Evolutionary conservation across 2,888 invertebrate species (phyloP).

Genomic region (Metalampra italica): DNA sequence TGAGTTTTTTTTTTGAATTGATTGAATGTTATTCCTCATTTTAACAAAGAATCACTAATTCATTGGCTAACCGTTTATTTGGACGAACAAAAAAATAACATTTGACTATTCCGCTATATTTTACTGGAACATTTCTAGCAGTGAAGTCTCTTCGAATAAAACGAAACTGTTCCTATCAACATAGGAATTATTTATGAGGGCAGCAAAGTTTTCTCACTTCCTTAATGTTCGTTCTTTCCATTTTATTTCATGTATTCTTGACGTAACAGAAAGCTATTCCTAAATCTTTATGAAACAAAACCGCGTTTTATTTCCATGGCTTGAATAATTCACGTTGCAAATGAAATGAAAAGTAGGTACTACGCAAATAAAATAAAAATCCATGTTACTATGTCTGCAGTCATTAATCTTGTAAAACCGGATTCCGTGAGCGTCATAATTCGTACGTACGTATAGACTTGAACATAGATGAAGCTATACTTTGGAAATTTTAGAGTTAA

Average conservation of each 20-base stretch:
- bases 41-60: conserved; percentile 1
- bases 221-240: conserved; percentile 23
- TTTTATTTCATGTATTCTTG: conserved; percentile 22
- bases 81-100: too few relatives aligned
- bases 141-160: conserved; percentile 16
- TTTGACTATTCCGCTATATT: not conserved
- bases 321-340: conserved; percentile 8
- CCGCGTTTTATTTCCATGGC: not conserved
- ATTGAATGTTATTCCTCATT: too few relatives aligned
- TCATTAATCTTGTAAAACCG: conserved; percentile 15
- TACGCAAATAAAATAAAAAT: conserved; percentile 15
- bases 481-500: not conserved
- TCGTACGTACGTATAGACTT: not conserved
- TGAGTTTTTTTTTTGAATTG: too few relatives aligned
- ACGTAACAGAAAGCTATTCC: conserved; percentile 16
- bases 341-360: conserved; percentile 25
- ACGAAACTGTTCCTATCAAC: conserved; percentile 15
- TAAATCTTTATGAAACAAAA: conserved; percentile 21
- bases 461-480: conserved; percentile 1
- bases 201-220: conserved; percentile 18
- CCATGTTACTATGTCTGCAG: conserved; percentile 7
- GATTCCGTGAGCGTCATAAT: conserved; percentile 5
- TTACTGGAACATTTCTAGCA: not conserved
- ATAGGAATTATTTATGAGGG: conserved; percentile 23
- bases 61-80: not conserved